phyloP scores from a whole-genome alignment of 1,140 invertebrate species.

The Drosophila ercepeae region DNA sequence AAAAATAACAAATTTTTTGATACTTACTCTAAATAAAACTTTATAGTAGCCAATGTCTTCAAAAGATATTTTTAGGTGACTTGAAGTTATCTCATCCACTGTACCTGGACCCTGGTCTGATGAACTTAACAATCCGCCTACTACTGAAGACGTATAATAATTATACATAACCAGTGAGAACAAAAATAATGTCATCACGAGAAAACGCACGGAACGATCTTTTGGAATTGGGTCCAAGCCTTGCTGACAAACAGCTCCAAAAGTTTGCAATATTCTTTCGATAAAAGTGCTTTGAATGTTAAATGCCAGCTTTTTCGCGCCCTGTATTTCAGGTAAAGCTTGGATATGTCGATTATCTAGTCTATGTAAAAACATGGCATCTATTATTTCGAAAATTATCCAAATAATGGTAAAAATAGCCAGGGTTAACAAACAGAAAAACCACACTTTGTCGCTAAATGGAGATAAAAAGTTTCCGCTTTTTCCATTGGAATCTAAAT shows the following conservation, averaged over 20 bases:
- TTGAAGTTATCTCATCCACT: conserved; percentile 64
- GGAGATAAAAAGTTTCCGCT: conserved; percentile 74
- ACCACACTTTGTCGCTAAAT: conserved; percentile 67
- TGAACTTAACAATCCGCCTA: conserved; percentile 74
- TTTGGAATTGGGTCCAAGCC: conserved; percentile 65
- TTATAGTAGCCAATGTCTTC: conserved; percentile 82
- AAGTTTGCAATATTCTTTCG: conserved; percentile 48
- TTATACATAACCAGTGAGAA: conserved; percentile 79
- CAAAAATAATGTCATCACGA: conserved; percentile 68
- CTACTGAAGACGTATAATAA: conserved; percentile 80
- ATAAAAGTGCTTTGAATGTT: conserved; percentile 23
- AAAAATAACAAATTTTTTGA: not conserved
- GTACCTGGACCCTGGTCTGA: conserved; percentile 63
- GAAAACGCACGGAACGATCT: conserved; percentile 53
- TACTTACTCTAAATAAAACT: conserved; percentile 72
- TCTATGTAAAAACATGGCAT: not conserved
- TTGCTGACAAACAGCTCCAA: conserved; percentile 75
- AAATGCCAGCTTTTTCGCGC: not conserved
- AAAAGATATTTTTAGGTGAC: conserved; percentile 71
- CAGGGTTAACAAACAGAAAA: conserved; percentile 39
- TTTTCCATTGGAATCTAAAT: conserved; percentile 61
- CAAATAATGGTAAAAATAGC: conserved; percentile 52
- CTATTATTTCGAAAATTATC: conserved; percentile 49
- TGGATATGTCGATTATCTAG: not conserved
- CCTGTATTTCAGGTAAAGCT: not conserved